Base-by-base conservation (phyloP, 2,888 invertebrate genomes). In the Tridacna crocea region DNA sequence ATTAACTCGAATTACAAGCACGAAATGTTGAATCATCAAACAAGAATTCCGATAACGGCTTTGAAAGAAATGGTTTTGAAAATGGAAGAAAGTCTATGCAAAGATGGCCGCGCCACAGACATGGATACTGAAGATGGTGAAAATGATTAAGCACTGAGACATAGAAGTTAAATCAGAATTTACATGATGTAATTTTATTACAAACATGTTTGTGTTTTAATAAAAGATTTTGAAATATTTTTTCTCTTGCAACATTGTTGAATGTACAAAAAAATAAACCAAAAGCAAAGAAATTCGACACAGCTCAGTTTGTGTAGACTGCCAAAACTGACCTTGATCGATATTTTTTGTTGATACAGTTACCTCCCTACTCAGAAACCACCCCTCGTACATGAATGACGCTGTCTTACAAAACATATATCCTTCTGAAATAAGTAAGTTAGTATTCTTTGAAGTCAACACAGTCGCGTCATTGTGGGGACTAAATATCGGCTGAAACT, bases 1-100 rank as follows among this genome's bases (percentile, higher is more conserved):
- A 87, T 87, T 63, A 94, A 94, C 83, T 6, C 68, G 17, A 77
- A 82, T 55, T 58, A 65, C 15, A 19, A 63, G 13, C 58, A 75
- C 12, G 86, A 86, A 27, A 60, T 15, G 15, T 47, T 65, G 19
- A 75, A 82, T 58, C 83, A 85, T 58, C 46, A 70, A 27, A 85
- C 85, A 6, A 15, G n/a, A 0, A 79, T 85, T 58, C 85, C 85
- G 22, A 27, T 19, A 1, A 15, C 8, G 19, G 27, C 80, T 13
- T 61, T 85, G 15, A 27, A 74, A 24, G 77, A 80, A 8, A 79
- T 83, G 51, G 79, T 85, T 15, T n/a, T 17, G 10, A 55, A 65
- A 4, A 83, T 85, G 79, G 77, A 51, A 77, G 26, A 58, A 36
- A 61, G 27, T 36, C 19, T 85, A 26, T 85, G 85, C 70, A 70